Base-by-base conservation (phyloP, 2,888 invertebrate genomes). In the Heliconius aoede region DNA sequence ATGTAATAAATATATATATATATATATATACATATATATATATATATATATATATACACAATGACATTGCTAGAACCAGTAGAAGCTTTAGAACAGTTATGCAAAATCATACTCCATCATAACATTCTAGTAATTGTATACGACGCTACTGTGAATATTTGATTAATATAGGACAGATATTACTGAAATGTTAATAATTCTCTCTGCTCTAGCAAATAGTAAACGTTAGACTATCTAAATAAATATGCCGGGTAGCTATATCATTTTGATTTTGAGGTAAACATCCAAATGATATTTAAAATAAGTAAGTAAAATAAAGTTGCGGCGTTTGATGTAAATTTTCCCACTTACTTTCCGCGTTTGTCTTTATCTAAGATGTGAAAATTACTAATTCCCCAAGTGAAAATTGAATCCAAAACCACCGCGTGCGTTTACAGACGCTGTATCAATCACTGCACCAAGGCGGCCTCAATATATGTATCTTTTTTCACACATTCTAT, bases 71-170 rank as follows among this genome's bases (percentile, higher is more conserved):
- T 62, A 62, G 61, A 62, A 30, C 3, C 62, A 62, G n/a, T 32
- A 30, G 21, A 62, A 32, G n/a, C n/a, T 24, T 55, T 58, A 24
- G 58, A 58, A 13, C 58, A 58, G 13, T 11, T 32, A 64, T 28
- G 61, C n/a, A 13, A 24, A 11, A n/a, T 64, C 32, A n/a, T 64
- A n/a, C 32, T 32, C 61, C 32, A 64, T 32, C 11, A 64, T 64
- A n/a, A 64, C 64, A 36, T 64, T 67, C 46, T 51, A 51, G 26
- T 68, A 68, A 68, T 69, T 51, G 68, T 51, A 30, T 69, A 55
- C 30, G 13, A 69, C n/a, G n/a, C 28, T 21, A 11, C 28, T 21
- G 51, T 30, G 60, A 60, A 51, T 51, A 30, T 69, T 55, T 55
- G n/a, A 55, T 28, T 67, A 67, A 55, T 69, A 51, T 51, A n/a